These are phyloP conservation scores for Hanleya hanleyi DNA, from an alignment of 2,888 invertebrate genomes.

Conservation along the genomic window DNA sequence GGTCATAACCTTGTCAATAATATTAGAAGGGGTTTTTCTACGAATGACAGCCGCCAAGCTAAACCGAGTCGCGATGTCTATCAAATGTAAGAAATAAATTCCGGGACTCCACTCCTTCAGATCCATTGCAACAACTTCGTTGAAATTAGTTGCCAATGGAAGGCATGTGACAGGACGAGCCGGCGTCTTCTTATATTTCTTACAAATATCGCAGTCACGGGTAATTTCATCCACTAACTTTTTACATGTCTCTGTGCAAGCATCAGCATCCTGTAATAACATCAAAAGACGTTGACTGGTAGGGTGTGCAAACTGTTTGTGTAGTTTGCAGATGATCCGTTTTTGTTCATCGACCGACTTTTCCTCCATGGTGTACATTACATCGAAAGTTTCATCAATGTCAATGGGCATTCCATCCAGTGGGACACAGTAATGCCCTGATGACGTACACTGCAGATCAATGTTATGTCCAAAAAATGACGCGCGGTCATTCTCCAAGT, in stretches of 20 bases:
- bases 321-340: not conserved
- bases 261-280: not conserved
- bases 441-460: not conserved
- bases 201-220: not conserved
- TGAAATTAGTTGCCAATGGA: constrained; percentile 10
- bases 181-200: no score
- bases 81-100: constrained; percentile 21
- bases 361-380: not conserved
- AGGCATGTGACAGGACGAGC: not conserved
- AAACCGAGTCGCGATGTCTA: constrained; percentile 32
- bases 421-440: not conserved
- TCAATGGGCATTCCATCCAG: not conserved
- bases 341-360: no score
- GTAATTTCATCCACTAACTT: not conserved
- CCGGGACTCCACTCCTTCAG: not conserved
- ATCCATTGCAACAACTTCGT: constrained; percentile 11
- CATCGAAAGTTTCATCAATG: not conserved
- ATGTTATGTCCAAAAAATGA: not conserved
- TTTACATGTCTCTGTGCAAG: not conserved
- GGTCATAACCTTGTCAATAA: constrained; percentile 24
- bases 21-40: constrained; percentile 25
- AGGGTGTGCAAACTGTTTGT: not conserved
- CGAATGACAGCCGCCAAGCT: constrained; percentile 29
- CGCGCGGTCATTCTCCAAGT: constrained; percentile 34
- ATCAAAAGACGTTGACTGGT: not conserved